Conservation (phyloP, 1,140 invertebrate species). For the Drosophila lacteicornis region DNA sequence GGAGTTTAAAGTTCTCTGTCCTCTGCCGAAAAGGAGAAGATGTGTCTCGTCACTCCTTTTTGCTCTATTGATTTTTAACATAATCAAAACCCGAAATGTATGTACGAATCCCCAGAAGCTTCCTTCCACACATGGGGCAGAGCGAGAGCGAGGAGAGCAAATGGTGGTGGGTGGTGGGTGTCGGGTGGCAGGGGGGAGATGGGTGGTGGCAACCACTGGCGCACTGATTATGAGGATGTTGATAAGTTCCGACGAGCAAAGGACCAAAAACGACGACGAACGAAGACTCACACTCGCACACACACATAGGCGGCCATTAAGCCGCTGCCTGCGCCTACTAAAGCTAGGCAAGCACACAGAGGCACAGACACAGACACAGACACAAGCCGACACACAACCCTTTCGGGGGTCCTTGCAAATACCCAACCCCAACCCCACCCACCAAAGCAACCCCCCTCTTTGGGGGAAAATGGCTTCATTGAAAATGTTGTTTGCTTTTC, state of each 20-base stretch:
- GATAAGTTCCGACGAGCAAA: conserved; percentile 73
- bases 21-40: conserved; percentile 11
- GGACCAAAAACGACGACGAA: conserved; percentile 58
- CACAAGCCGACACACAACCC: conserved; percentile 45
- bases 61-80: conserved; percentile 85
- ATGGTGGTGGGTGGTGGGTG: conserved; percentile 8
- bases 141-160: conserved; percentile 20
- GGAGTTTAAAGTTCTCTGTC: conserved; percentile 42
- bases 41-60: conserved; percentile 77
- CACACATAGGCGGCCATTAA: conserved; percentile 52
- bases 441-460: conserved; percentile 23
- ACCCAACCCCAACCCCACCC: conserved; percentile 15
- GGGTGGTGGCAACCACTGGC: conserved; percentile 62
- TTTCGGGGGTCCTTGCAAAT: conserved; percentile 45
- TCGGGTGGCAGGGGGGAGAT: conserved; percentile 6
- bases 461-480: conserved; percentile 79
- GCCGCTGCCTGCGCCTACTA: conserved; percentile 54
- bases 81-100: conserved; percentile 82
- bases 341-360: conserved; percentile 10
- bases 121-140: conserved; percentile 62
- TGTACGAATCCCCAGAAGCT: conserved; percentile 62
- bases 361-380: conserved; percentile 21
- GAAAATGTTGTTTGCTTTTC: conserved; percentile 83
- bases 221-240: conserved; percentile 82
- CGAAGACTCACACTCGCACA: conserved; percentile 54